Percentiles rank a stretch among this genome's conserved stretches.
Conservation (phyloP, 2,113 vertebrate genomes). For the Zosterops borbonicus region DNA sequence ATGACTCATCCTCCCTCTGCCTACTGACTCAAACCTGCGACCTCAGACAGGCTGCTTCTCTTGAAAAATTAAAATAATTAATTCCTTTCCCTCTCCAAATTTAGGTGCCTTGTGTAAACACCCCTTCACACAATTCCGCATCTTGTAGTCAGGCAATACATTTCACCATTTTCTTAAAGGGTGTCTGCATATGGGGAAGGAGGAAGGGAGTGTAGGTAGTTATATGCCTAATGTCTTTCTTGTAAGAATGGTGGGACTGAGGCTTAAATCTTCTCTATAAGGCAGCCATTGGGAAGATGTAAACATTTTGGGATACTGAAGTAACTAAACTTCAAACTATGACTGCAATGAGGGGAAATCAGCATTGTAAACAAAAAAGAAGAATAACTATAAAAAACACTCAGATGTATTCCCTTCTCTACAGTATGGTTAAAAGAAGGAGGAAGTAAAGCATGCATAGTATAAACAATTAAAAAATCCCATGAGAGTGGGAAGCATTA, state of each 20-base stretch:
- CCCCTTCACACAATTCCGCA: not conserved
- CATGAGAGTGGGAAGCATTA: not conserved
- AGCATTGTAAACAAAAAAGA: not conserved
- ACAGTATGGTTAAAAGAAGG: not conserved
- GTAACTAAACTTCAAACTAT: not conserved
- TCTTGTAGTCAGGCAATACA: not conserved
- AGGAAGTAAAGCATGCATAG: not conserved
- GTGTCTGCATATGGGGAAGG: not conserved
- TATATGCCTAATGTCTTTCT: not conserved
- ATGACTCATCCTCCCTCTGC: not conserved
- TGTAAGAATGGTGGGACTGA: not conserved
- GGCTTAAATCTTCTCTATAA: not conserved
- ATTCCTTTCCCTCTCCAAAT: not conserved
- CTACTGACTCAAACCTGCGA: not conserved
- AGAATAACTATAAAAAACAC: not conserved
- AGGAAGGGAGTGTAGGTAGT: not conserved
- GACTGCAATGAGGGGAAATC: not conserved
- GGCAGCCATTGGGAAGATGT: accelerated
- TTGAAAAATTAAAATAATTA: not conserved
- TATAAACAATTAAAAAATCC: not conserved
- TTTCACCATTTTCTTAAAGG: not conserved
- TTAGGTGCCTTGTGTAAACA: not conserved
- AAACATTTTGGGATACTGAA: not conserved
- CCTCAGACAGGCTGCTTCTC: not conserved
- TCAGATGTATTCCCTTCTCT: not conserved